Evolutionary conservation across 2,113 vertebrate genomes (phyloP).

Genomic region (Zosterops borbonicus): DNA sequence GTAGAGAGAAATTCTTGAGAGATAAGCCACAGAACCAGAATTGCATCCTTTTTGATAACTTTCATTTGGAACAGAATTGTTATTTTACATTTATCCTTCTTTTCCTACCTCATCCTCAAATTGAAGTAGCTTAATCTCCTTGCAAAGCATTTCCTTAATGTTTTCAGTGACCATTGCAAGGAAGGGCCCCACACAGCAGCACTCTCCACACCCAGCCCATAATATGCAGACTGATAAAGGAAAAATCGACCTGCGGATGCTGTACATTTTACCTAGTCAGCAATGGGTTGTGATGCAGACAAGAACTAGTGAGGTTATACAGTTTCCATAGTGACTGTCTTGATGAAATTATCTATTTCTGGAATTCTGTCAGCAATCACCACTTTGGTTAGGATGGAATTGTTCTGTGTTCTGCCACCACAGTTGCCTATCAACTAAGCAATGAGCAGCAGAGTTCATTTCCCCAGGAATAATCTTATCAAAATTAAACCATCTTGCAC

Average conservation of each 20-base stretch:
- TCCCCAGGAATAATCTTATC: background rate
- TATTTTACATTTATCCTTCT: background rate
- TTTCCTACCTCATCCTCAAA: background rate
- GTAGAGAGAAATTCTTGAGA: background rate
- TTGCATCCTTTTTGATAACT: background rate
- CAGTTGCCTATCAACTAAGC: background rate
- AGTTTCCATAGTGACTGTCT: slow-evolving; percentile 62
- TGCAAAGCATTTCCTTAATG: background rate
- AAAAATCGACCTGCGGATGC: background rate
- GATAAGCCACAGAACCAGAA: background rate
- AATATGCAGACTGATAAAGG: background rate
- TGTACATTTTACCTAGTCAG: background rate
- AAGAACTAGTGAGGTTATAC: background rate
- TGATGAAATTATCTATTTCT: slow-evolving; percentile 44
- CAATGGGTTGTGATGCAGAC: background rate
- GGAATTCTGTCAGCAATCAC: slow-evolving; percentile 45
- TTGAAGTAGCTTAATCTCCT: background rate
- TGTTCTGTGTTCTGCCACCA: background rate
- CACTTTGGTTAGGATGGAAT: background rate
- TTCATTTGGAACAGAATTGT: background rate
- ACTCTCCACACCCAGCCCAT: background rate
- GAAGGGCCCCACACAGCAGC: background rate
- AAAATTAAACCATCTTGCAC: background rate
- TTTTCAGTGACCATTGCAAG: background rate
- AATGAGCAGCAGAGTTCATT: background rate